Evolutionary conservation across 2,113 vertebrate genomes (phyloP).

Genomic region (Alligator sinensis): DNA sequence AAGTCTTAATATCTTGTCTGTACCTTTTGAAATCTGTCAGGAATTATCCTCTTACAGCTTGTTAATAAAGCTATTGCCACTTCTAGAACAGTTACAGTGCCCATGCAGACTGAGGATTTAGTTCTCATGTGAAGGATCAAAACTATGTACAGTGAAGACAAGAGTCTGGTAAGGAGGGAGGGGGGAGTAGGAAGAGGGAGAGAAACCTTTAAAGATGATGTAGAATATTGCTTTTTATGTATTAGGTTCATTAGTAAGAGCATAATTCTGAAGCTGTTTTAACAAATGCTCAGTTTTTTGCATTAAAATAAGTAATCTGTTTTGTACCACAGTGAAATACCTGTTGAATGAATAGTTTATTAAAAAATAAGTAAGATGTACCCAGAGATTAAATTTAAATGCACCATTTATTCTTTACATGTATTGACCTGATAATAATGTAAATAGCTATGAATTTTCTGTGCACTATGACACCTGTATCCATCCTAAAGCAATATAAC

Average conservation of each 20-base stretch:
- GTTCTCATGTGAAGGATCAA: neutral
- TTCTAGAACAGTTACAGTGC: neutral
- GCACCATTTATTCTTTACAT: neutral
- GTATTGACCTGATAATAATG: neutral
- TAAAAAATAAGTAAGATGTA: neutral
- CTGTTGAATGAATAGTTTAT: neutral
- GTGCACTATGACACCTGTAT: neutral
- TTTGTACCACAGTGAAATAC: neutral
- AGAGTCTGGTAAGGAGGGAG: neutral
- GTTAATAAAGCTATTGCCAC: neutral
- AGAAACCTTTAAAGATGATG: neutral
- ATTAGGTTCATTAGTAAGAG: neutral
- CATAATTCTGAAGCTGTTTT: neutral
- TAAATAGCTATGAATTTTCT: neutral
- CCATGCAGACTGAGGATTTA: neutral
- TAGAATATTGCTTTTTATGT: neutral
- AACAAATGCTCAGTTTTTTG: neutral
- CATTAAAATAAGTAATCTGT: neutral
- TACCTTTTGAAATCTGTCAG: neutral
- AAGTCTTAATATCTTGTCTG: neutral
- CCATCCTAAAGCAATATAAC: accelerated
- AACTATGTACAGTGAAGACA: neutral
- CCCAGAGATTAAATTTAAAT: neutral
- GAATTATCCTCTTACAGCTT: neutral
- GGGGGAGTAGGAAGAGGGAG: neutral